Evolutionary conservation across 2,797 vertebrate genomes (phyloP).

Genomic region (Acanthis flammea): DNA sequence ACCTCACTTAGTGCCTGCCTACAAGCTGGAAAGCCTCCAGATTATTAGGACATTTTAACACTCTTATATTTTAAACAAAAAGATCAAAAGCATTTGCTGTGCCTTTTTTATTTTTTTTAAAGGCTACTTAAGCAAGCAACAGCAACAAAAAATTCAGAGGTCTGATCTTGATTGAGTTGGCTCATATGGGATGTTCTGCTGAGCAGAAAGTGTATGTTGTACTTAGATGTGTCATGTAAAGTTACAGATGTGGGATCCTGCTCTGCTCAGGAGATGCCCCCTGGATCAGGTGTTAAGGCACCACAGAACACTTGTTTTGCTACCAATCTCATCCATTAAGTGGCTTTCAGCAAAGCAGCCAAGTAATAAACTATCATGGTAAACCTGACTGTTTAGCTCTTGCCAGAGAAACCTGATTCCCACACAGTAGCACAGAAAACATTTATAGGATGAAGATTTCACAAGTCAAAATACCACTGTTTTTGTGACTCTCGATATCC

Average conservation of each 20-base stretch:
- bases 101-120: neutral
- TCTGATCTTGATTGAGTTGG: accelerated
- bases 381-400: conserved; percentile 6
- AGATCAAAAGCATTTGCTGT: neutral
- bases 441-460: conserved; percentile 37
- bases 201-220: neutral
- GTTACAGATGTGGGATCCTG: neutral
- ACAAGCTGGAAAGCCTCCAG: neutral
- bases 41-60: conserved; percentile 6
- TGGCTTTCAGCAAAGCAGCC: neutral
- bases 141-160: neutral
- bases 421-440: conserved; percentile 21
- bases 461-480: conserved; percentile 44
- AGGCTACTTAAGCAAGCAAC: neutral
- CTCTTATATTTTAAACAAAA: neutral
- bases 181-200: neutral
- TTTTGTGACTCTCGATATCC: conserved; percentile 60
- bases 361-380: conserved; percentile 4
- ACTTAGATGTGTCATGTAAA: neutral
- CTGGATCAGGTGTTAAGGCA: neutral
- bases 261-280: neutral
- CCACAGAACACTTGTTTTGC: neutral
- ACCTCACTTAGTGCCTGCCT: conserved; percentile 4
- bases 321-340: neutral
- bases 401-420: conserved; percentile 38